phyloP scores from a whole-genome alignment of 2,888 invertebrate genomes.

The Spialia ferax region DNA sequence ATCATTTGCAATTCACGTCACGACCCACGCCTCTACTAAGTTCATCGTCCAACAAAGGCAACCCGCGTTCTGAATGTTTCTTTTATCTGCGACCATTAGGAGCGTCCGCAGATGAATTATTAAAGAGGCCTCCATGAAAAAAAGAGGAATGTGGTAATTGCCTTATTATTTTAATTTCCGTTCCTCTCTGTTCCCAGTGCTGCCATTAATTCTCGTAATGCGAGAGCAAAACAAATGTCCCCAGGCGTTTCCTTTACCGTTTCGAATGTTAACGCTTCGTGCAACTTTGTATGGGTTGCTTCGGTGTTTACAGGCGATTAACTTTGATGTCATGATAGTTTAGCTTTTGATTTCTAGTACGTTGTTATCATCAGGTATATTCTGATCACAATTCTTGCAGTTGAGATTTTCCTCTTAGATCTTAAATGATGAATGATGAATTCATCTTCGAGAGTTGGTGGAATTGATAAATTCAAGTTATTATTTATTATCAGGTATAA shows the following conservation, averaged over 20 bases:
- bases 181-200: conserved; percentile 3
- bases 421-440: too few relatives aligned
- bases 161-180: conserved; percentile 40
- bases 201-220: conserved; percentile 37
- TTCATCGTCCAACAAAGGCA: conserved; percentile 31
- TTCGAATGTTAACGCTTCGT: conserved; percentile 28
- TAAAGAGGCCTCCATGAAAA: conserved; percentile 22
- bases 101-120: conserved; percentile 31
- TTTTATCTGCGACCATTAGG: conserved; percentile 33
- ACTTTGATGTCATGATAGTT: conserved; percentile 6
- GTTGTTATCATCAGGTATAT: background rate
- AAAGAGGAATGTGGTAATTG: conserved; percentile 35
- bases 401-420: too few relatives aligned
- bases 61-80: conserved; percentile 14
- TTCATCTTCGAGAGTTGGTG: too few relatives aligned
- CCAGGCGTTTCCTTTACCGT: conserved; percentile 24
- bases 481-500: too few relatives aligned
- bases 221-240: conserved; percentile 29
- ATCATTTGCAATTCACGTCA: conserved; percentile 27
- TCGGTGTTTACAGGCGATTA: conserved; percentile 5
- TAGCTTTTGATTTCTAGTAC: background rate
- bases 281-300: background rate
- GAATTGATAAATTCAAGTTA: too few relatives aligned
- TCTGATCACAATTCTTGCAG: background rate
- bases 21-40: conserved; percentile 9